Base-by-base conservation (phyloP, 2,888 invertebrate species). In the Patella pellucida region DNA sequence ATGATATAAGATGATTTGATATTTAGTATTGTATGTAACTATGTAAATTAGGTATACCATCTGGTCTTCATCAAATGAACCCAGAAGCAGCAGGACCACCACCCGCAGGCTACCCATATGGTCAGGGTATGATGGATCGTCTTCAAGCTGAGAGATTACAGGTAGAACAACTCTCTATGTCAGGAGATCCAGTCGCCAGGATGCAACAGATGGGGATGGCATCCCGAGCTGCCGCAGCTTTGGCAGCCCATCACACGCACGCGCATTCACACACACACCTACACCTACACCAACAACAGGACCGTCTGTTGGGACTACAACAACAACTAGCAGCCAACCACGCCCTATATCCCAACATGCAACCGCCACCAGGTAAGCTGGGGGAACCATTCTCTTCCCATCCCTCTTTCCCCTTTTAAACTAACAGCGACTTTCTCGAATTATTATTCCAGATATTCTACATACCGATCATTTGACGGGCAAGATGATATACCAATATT, bases 181-280 rank as follows among this genome's bases (percentile, higher is more conserved):
- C 96, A 79, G 96, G 96, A 92, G 97, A 97, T 92, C 97, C 97
- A 81, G 96, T 97, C 95, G 95, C 94, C 83, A 95, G 97, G 86
- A 92, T 97, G 90, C 97, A 41, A 41, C 41, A 97, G 93, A 96
- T 97, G 96, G 96, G 68, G 14, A 19, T 69, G 70, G 81, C 83
- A 27, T 80, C 81, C 0, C 80, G 80, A 23, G 82, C 85, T 2
- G 81, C 81, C 11, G 80, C 80, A 11, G 78, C 79, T 19, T 81
- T 82, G 41, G 84, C 85, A n/a, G 96, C 96, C 92, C 96, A 96
- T 89, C 96, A 97, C 92, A 96, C 96, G 85, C 96, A 96, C 92
- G 96, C 96, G 89, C 96, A 97, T 93, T 95, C 96, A 87, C 96
- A 96, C 93, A 94, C 95, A 85, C 96, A 96, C 92, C 93, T 95